phyloP scores from a whole-genome alignment of 2,797 vertebrate genomes.

The Darevskia mixta region DNA sequence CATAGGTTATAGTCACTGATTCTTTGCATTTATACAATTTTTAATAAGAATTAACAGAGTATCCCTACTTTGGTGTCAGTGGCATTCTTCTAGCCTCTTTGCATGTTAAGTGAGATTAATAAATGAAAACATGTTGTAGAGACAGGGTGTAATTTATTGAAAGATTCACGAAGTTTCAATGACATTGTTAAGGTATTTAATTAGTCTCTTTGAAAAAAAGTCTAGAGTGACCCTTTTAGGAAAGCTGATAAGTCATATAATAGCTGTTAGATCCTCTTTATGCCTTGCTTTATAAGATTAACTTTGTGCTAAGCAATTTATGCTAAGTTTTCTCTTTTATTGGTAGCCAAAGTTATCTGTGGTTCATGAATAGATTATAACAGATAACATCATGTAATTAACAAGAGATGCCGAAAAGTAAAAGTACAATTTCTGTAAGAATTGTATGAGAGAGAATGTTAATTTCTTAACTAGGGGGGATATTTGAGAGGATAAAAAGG shows the following conservation, averaged over 20 bases:
- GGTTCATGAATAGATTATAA: conserved; percentile 92
- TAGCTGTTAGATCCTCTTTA: conserved; percentile 87
- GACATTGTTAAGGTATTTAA: conserved; percentile 86
- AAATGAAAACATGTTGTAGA: conserved; percentile 84
- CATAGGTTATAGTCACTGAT: conserved; percentile 74
- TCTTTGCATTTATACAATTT: conserved; percentile 73
- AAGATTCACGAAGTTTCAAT: conserved; percentile 83
- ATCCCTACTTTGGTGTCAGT: conserved; percentile 78
- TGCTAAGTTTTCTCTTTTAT: conserved; percentile 85
- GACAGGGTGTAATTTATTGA: conserved; percentile 80
- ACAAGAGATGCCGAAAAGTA: conserved; percentile 90
- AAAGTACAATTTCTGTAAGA: conserved; percentile 89
- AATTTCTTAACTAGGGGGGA: conserved; percentile 92
- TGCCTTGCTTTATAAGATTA: conserved; percentile 87
- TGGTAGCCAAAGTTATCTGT: conserved; percentile 85
- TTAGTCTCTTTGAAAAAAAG: conserved; percentile 83
- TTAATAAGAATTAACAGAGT: conserved; percentile 80
- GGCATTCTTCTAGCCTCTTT: conserved; percentile 82
- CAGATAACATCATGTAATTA: conserved; percentile 97
- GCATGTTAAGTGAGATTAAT: conserved; percentile 94
- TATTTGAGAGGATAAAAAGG: conserved; percentile 90
- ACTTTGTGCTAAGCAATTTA: conserved; percentile 96
- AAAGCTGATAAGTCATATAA: conserved; percentile 85
- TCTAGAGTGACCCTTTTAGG: conserved; percentile 83
- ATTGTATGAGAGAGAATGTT: conserved; percentile 89